Conservation (phyloP, 2,888 invertebrate species). For the Mantis religiosa region DNA sequence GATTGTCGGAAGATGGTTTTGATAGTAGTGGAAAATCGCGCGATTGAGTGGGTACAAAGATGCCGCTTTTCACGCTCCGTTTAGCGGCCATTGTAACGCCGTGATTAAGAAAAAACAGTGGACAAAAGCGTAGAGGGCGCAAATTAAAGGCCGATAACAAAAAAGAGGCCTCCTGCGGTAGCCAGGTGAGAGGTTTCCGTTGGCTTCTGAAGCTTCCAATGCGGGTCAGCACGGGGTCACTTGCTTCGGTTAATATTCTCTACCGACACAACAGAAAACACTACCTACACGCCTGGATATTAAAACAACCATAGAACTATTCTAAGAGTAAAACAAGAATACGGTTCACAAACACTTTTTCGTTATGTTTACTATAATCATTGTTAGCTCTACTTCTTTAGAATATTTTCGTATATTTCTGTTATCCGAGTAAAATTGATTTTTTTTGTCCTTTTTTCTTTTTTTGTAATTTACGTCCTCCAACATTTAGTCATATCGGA, state of each 20-base stretch:
- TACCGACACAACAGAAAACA: background rate
- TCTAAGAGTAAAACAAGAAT: no score
- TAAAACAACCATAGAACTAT: no score
- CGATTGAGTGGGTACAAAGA: background rate
- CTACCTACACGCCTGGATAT: no score
- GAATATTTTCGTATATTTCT: no score
- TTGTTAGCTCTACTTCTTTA: no score
- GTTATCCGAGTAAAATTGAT: no score
- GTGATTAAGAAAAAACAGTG: background rate
- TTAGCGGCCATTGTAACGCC: background rate
- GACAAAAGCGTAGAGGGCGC: background rate
- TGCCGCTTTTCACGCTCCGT: background rate
- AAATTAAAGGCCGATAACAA: background rate
- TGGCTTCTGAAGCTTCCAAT: background rate
- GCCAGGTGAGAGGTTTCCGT: background rate
- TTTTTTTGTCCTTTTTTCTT: no score
- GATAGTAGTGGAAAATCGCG: background rate
- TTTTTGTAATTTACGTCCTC: no score
- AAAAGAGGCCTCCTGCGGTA: background rate
- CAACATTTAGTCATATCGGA: no score
- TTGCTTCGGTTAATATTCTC: background rate
- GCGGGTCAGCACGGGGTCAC: background rate
- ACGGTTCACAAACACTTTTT: no score
- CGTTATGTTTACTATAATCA: no score
- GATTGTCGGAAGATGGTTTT: background rate